A percentile compares a stretch with the other conserved stretches of the same genome.
Evolutionary conservation across 1,140 invertebrate genomes (phyloP).

Genomic region (Bombus waltoni): DNA sequence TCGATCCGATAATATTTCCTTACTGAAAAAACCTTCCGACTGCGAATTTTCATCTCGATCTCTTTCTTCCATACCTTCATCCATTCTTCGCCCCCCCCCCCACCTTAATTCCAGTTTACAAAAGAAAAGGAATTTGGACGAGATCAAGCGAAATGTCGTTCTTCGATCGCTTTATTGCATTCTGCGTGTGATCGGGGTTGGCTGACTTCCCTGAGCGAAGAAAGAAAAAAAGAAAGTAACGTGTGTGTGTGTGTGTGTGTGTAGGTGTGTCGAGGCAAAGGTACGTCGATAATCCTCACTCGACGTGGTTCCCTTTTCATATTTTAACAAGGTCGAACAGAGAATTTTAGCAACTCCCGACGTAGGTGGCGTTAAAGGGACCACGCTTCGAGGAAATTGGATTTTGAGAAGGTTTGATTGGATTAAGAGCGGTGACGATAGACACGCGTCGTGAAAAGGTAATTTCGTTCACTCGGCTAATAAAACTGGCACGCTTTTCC

Average conservation of each 20-base stretch:
- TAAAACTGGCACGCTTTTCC: constrained; percentile 14
- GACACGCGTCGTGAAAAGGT: constrained; percentile 31
- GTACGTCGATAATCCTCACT: constrained; percentile 2
- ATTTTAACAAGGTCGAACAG: constrained; percentile 42
- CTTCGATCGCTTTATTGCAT: constrained; percentile 51
- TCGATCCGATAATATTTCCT: not conserved
- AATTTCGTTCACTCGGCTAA: constrained; percentile 36
- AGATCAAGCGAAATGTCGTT: constrained; percentile 16
- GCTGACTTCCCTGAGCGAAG: not conserved
- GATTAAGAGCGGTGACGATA: constrained; percentile 37
- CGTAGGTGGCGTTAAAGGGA: constrained; percentile 31
- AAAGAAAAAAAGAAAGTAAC: not conserved
- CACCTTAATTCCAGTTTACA: constrained; percentile 8
- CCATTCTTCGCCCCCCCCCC: not conserved
- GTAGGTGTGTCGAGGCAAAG: not conserved
- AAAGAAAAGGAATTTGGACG: constrained; percentile 13
- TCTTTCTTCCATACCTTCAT: not conserved
- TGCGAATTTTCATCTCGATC: not conserved
- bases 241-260: not conserved
- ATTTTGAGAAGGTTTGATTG: constrained; percentile 45
- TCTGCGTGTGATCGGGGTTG: constrained; percentile 47
- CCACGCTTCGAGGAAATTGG: constrained; percentile 35
- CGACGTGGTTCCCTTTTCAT: constrained; percentile 7
- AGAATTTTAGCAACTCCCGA: constrained; percentile 37
- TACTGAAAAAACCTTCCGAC: not conserved